Conservation (phyloP, 2,113 vertebrate genomes). For the Oryzias melastigma region DNA sequence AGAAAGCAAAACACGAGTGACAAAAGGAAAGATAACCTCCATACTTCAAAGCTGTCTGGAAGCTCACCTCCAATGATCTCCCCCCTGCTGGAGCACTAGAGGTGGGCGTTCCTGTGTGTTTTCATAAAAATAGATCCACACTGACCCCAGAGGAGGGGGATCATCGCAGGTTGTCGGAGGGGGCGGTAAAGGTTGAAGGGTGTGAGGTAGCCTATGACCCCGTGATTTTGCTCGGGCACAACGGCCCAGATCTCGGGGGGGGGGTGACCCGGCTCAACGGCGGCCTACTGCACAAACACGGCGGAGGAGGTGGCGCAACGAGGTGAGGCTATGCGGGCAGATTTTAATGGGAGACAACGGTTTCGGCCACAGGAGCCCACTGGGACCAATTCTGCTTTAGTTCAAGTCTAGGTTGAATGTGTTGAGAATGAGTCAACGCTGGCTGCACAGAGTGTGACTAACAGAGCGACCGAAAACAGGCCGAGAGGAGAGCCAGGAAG, state of each 20-base stretch:
- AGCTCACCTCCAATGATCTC: conserved; percentile 32
- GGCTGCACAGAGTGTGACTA: conserved; percentile 84
- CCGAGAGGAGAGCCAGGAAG: conserved; percentile 21
- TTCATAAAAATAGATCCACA: conserved; percentile 62
- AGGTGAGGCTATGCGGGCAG: conserved; percentile 9
- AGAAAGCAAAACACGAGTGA: conserved; percentile 46
- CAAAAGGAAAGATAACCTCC: conserved; percentile 43
- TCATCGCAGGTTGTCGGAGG: conserved; percentile 54
- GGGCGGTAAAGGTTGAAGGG: conserved; percentile 62
- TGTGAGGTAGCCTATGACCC: conserved; percentile 64
- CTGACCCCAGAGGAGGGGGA: conserved; percentile 51
- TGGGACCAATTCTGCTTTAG: conserved; percentile 83
- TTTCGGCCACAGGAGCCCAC: conserved; percentile 32
- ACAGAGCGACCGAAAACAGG: conserved; percentile 69
- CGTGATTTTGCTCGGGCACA: conserved; percentile 53
- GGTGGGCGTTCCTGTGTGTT: conserved; percentile 52
- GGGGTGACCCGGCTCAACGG: conserved; percentile 47
- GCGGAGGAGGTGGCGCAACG: conserved; percentile 9
- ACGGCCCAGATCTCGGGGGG: conserved; percentile 27
- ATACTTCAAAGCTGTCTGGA: conserved; percentile 57
- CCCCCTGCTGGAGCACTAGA: conserved; percentile 29
- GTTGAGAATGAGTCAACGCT: conserved; percentile 85
- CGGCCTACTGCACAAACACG: conserved; percentile 15
- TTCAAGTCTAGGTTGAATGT: conserved; percentile 86
- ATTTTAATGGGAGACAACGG: conserved; percentile 51